Evolutionary conservation across 2,797 vertebrate genomes (phyloP).

Genomic region (Gymnothorax reevesii): DNA sequence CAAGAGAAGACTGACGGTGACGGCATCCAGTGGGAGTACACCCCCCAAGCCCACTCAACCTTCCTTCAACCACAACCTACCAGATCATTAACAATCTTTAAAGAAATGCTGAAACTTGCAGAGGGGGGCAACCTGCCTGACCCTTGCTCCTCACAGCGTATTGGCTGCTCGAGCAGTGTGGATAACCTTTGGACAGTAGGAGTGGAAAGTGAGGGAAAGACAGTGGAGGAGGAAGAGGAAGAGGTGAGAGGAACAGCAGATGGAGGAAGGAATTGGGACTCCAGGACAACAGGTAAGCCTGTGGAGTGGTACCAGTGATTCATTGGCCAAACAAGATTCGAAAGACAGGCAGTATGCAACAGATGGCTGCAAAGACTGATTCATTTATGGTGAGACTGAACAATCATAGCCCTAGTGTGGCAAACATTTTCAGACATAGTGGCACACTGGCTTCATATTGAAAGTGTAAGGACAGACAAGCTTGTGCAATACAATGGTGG

Average conservation of each 20-base stretch:
- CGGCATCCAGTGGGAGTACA: conserved; percentile 77
- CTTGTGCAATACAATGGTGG: conserved; percentile 49
- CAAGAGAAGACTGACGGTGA: conserved; percentile 66
- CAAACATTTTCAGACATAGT: conserved; percentile 24
- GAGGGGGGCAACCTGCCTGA: conserved; percentile 62
- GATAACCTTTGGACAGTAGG: conserved; percentile 58
- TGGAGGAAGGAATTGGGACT: conserved; percentile 76
- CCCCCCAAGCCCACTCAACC: conserved; percentile 74
- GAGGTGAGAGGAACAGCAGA: conserved; percentile 64
- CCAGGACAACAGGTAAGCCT: conserved; percentile 70
- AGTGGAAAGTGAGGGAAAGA: conserved; percentile 49
- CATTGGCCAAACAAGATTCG: neutral
- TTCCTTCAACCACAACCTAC: conserved; percentile 73
- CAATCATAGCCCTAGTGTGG: neutral
- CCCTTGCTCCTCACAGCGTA: conserved; percentile 59
- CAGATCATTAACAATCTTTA: conserved; percentile 72
- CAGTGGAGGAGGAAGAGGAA: conserved; percentile 38
- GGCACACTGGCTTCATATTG: neutral
- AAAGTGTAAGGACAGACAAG: conserved; percentile 44
- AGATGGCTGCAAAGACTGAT: neutral
- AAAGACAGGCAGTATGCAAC: neutral
- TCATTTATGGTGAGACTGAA: conserved; percentile 13
- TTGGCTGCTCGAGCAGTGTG: conserved; percentile 63
- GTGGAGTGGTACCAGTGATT: neutral
- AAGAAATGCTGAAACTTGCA: conserved; percentile 79